Evolutionary conservation across 1,140 invertebrate species (phyloP), one percentile per base, ranked within the genome.

Genomic region (Euura saliciscinereae): DNA sequence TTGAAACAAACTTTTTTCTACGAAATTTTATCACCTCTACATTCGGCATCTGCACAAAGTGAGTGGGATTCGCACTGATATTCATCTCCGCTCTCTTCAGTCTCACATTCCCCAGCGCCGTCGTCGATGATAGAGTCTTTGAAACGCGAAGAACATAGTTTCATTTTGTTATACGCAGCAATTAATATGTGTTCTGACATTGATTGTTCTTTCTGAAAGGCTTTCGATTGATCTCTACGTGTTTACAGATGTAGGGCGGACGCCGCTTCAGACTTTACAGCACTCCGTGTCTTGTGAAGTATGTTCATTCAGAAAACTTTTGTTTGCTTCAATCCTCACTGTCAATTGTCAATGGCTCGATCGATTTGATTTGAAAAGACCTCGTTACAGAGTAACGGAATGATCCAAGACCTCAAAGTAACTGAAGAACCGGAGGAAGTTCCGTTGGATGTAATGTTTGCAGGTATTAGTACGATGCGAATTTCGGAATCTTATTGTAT

Each of bases 381-480:
- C 51, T 3, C 13, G 6, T 11, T 8, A 59, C 5, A 59, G 13
- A 59, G 3, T 59, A 11, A 3, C 6, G 13, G 51, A 59, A 59
- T 59, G 51, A 28, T 28, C 28, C 51, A 59, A 59, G 51, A 59
- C 10, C 51, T 59, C 10, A 59, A n/a, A 59, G 6, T 59, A 59
- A 59, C 51, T 59, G 66, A 73, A 46, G 43, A 71, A 11, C 45
- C 44, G n/a, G 68, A 77, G 65, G n/a, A 75, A 67, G 44, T 79
- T 43, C 74, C 82, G 4, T 73, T 83, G n/a, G 64, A 77, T 28
- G 74, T 75, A 59, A 80, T 83, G 76, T 83, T 83, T n/a, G 66
- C 73, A 65, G 78, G 81, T 82, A 77, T 67, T 65, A 8, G 10
- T 11, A 11, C 66, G 42, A 67, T 44, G 42, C 42, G 11, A n/a